Evolutionary conservation across 2,888 invertebrate species (phyloP).

Genomic region (Nycteola revayana): DNA sequence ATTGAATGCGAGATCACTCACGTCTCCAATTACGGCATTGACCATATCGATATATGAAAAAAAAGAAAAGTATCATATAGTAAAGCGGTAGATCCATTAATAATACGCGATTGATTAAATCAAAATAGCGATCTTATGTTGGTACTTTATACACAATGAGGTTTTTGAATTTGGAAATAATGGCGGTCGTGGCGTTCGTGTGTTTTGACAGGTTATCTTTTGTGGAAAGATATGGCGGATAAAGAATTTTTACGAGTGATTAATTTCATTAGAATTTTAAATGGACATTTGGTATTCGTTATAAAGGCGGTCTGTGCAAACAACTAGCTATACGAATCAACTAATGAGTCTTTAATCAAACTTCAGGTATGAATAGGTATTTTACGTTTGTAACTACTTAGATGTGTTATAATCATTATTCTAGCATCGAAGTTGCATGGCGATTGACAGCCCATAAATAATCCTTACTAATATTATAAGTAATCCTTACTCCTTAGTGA

Average conservation of each 20-base stretch:
- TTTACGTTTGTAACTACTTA: too few species aligned
- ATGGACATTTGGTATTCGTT: constrained; percentile 13
- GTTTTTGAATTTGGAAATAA: constrained; percentile 51
- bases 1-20: constrained; percentile 32
- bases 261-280: constrained; percentile 41
- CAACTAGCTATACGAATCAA: too few species aligned
- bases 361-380: too few species aligned
- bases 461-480: too few species aligned
- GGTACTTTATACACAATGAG: constrained; percentile 45
- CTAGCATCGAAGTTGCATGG: too few species aligned
- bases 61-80: constrained; percentile 35
- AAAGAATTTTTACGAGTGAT: constrained; percentile 46
- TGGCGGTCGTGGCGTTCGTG: constrained; percentile 29
- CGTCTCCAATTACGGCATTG: constrained; percentile 42
- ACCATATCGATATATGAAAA: constrained; percentile 31
- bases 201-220: constrained; percentile 53
- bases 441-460: too few species aligned
- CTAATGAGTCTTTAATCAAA: too few species aligned
- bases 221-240: constrained; percentile 32
- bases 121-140: constrained; percentile 45
- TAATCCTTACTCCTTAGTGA: too few species aligned
- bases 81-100: constrained; percentile 46
- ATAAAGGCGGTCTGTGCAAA: not conserved
- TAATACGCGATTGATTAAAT: constrained; percentile 59
- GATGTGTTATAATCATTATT: too few species aligned